Base-by-base conservation (phyloP, 2,113 vertebrate species). In the Seriola rivoliana region DNA sequence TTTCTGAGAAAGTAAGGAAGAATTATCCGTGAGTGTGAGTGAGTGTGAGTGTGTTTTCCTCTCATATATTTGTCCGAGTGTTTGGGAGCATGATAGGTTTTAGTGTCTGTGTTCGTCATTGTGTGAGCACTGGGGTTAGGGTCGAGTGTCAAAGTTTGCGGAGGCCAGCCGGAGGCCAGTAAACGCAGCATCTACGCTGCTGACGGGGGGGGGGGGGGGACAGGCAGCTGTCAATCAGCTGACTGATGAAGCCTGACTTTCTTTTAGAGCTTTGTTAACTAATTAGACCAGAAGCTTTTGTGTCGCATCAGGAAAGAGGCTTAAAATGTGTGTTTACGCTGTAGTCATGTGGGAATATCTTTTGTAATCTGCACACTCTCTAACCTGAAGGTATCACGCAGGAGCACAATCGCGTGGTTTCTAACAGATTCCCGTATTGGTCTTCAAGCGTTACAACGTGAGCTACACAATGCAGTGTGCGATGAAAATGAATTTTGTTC, bases 171-270 rank as follows among this genome's bases (percentile, higher is more conserved):
- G 96, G 96, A 96, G 97, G 97, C 95, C 96, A 97, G 96, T 96
- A 96, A 97, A 97, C 94, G 95, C 96, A 96, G 95, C 95, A 95
- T 96, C 96, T 95, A 95, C 95, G 95, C 95, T 95, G 96, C 96
- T 95, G 90, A 92, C 93, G 96, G 95, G 78, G 76, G 77, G 84
- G 2, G 25, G 25, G 25, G 25, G 29, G 25, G 25, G 97, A 98
- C 97, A 97, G 96, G 82, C 92, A 96, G 96, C 93, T 98, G 97
- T 98, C 97, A 99, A 98, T 99, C 98, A 99, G 93, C 96, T 95
- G 96, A 96, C 96, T 96, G 82, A 87, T 77, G 88, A 82, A 85
- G 90, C 87, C 63, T 82, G 91, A 89, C 90, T 84, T 64, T 82
- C 77, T 72, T 85, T 89, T 59, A 84, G 17, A 55, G 90, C 85